Evolutionary conservation across 2,113 vertebrate species (phyloP), one percentile per base, ranked within the genome.

Genomic region (Vimba vimba): DNA sequence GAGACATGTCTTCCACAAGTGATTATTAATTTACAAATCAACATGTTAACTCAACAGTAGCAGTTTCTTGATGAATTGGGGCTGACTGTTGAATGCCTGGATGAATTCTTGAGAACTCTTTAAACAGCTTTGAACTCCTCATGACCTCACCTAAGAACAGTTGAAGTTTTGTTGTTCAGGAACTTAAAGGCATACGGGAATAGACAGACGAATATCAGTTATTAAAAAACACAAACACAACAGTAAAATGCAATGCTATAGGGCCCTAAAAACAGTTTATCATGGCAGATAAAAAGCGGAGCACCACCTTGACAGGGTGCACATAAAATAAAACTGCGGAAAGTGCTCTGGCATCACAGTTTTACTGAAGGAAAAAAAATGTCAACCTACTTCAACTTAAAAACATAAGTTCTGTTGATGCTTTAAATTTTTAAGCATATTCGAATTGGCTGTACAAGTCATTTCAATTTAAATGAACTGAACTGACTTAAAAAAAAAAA

Each of bases 41-140:
- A 69, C 78, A 77, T 74, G 47, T 77, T 64, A 50, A 85, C 76
- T 80, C 50, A 55, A 43, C 60, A 75, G 83, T 82, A 25, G 30
- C 36, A 64, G 68, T 36, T 73, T 47, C n/a, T 13, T 82, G 86
- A 87, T 68, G 69, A 81, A 77, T 85, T 85, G 81, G 73, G 79
- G 45, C 59, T 80, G 82, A 85, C 45, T 59, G 36, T 66, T 76
- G 59, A 81, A 77, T 50, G 39, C 47, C 33, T 59, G 66, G 68
- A 59, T 84, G 50, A 76, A 64, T 47, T 81, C 43, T 85, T 83
- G 79, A 68, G 59, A 80, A 80, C 36, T 80, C 15, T 47, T 69
- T 82, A 47, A 69, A 36, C 50, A 57, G 50, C 66, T 25, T 59
- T 73, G 81, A 73, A 83, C 81, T 83, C 33, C 50, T 39, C 12